Evolutionary conservation across 1,140 invertebrate genomes (phyloP), one percentile per base, ranked within the genome.

Genomic region (Riptortus pedestris): DNA sequence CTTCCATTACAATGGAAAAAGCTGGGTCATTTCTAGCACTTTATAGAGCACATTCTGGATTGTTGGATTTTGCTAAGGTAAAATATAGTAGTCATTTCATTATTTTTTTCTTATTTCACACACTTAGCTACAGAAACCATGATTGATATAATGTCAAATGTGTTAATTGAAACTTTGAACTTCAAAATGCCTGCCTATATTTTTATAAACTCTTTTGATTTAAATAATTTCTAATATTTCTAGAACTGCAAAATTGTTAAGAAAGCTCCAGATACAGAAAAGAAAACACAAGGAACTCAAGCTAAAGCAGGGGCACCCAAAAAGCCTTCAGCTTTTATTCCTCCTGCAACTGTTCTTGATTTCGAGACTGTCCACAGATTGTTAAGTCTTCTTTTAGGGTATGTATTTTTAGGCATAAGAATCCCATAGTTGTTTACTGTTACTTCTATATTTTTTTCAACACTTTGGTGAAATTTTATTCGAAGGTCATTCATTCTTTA

Each of bases 21-120:
- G 63, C 52, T 9, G 58, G 60, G 52, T 57, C 59, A 22, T 43
- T 70, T 28, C 33, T 67, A 14, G 38, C 28, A 51, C 62, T 70
- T 1, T 67, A 63, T 62, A 67, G 65, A 65, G 62, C 62, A 12
- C 67, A 68, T 33, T 67, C 65, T 29, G 29, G 55, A 9, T 24
- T 70, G 55, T 55, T 65, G 0, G 69, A 69, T 48, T 69, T 67
- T 66, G 65, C 62, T 7, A 70, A 70, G 63, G 66, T 69, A 63
- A n/a, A n/a, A n/a, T n/a, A 28, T 4, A 16, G 24, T 55, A 60
- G 18, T 31, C 12, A 55, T 55, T 22, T 22, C 4, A 5, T 31
- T 7, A 38, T 24, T 52, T n/a, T n/a, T n/a, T n/a, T n/a, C n/a
- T n/a, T n/a, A n/a, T n/a, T n/a, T n/a, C n/a, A n/a, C n/a, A n/a